Evolutionary conservation across 2,797 vertebrate species (phyloP).

Genomic region (Darevskia nairensis): DNA sequence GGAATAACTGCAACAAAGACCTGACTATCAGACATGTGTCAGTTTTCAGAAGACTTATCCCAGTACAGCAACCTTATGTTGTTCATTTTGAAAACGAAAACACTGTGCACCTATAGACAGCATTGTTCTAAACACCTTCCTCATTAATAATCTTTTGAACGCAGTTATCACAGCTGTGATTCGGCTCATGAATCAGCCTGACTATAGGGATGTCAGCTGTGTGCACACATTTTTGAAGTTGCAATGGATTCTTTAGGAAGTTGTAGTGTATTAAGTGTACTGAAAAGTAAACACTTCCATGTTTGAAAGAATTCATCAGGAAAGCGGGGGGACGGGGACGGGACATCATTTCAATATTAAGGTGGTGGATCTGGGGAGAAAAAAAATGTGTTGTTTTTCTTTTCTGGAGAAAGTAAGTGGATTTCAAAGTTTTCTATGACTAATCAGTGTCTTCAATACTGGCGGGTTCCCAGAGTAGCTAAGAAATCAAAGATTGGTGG

Average conservation of each 20-base stretch:
- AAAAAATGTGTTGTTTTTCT: not conserved
- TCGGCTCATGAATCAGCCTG: conserved; percentile 1
- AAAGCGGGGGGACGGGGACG: not conserved
- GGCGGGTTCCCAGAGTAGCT: not conserved
- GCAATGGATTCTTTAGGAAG: conserved; percentile 47
- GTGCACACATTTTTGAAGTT: conserved; percentile 12
- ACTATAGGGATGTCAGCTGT: conserved; percentile 42
- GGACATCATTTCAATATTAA: not conserved
- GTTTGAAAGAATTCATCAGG: conserved; percentile 23
- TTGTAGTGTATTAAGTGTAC: conserved; percentile 40
- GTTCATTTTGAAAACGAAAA: conserved; percentile 42
- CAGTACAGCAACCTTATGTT: conserved; percentile 15
- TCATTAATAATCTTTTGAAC: conserved; percentile 55
- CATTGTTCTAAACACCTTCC: conserved; percentile 50
- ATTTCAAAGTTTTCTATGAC: not conserved
- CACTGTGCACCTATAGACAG: rapidly evolving
- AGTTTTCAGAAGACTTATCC: conserved; percentile 43
- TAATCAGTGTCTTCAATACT: not conserved
- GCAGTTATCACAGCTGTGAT: conserved; percentile 42
- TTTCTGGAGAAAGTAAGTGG: not conserved
- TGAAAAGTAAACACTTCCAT: conserved; percentile 6
- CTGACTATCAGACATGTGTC: conserved; percentile 35
- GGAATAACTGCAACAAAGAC: not conserved
- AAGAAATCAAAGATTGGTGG: not conserved
- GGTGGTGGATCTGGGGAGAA: not conserved